A percentile compares a stretch with the other conserved stretches of the same genome.
These are phyloP conservation scores for Drosophila rellima DNA, from an alignment of 2,888 invertebrate genomes.

Conservation along the genomic window DNA sequence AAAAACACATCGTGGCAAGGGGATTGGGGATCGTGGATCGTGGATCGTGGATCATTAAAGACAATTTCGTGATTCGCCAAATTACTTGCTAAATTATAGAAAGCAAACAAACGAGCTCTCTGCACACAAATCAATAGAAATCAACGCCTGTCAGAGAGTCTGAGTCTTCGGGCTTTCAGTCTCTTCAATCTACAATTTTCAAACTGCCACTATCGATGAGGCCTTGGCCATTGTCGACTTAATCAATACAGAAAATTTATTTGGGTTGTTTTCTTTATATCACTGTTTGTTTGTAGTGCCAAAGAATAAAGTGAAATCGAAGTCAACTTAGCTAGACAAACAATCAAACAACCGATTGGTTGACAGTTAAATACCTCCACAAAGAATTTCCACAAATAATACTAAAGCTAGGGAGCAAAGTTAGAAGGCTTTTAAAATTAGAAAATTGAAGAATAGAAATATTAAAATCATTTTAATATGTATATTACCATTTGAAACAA, in stretches of 20 bases:
- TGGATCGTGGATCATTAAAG: conserved; percentile 70
- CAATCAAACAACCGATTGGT: conserved; percentile 29
- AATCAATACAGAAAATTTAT: conserved; percentile 77
- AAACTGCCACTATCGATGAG: conserved; percentile 50
- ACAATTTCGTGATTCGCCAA: conserved; percentile 82
- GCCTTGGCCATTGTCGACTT: conserved; percentile 73
- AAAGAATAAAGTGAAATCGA: conserved; percentile 55
- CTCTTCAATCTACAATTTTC: conserved; percentile 3
- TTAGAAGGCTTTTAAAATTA: neutral
- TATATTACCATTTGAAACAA: too few species aligned
- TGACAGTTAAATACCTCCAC: conserved; percentile 10
- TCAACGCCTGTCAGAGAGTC: conserved; percentile 73
- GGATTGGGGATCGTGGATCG: neutral
- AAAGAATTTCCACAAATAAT: neutral
- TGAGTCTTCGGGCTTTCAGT: conserved; percentile 1
- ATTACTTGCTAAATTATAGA: conserved; percentile 81
- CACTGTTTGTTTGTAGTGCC: conserved; percentile 55
- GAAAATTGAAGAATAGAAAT: neutral
- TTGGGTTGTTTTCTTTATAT: conserved; percentile 75
- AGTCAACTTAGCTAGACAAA: conserved; percentile 72
- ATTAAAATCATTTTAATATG: too few species aligned
- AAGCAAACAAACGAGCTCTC: conserved; percentile 70
- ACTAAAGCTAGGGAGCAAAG: neutral
- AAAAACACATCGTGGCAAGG: conserved; percentile 29
- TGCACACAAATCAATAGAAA: conserved; percentile 76